Conservation (phyloP, 2,797 vertebrate species). For the Steatocranus sp. region DNA sequence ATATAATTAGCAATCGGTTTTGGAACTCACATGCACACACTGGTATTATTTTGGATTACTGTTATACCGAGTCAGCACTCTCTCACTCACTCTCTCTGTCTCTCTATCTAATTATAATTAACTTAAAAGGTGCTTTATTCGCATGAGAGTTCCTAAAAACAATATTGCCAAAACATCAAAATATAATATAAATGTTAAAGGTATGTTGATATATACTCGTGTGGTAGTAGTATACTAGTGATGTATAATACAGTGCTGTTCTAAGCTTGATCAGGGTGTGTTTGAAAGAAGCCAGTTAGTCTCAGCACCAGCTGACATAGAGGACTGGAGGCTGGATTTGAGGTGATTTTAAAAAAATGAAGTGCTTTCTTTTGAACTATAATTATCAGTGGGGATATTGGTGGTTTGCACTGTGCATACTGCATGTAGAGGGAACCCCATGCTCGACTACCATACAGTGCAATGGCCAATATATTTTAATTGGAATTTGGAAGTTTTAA, state of each 20-base stretch:
- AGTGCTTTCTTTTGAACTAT: background rate
- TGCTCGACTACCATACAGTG: background rate
- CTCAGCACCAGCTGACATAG: background rate
- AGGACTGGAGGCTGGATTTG: background rate
- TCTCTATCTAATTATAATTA: background rate
- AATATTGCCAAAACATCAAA: background rate
- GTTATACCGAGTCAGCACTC: background rate
- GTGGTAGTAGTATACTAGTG: background rate
- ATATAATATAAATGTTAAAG: background rate
- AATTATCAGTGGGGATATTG: accelerated
- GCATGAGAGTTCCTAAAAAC: accelerated
- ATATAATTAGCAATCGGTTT: background rate
- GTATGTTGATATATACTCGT: background rate
- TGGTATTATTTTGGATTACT: conserved; percentile 22
- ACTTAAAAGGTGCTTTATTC: background rate
- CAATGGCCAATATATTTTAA: background rate
- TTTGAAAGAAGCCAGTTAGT: background rate
- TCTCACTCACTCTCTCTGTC: background rate
- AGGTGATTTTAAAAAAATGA: accelerated
- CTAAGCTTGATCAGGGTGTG: background rate
- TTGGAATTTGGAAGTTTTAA: background rate
- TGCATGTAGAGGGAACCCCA: background rate
- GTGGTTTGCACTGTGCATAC: background rate
- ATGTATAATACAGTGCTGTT: accelerated
- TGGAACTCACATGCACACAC: background rate